phyloP scores from a whole-genome alignment of 2,113 vertebrate genomes.

The Trematomus loennbergii region DNA sequence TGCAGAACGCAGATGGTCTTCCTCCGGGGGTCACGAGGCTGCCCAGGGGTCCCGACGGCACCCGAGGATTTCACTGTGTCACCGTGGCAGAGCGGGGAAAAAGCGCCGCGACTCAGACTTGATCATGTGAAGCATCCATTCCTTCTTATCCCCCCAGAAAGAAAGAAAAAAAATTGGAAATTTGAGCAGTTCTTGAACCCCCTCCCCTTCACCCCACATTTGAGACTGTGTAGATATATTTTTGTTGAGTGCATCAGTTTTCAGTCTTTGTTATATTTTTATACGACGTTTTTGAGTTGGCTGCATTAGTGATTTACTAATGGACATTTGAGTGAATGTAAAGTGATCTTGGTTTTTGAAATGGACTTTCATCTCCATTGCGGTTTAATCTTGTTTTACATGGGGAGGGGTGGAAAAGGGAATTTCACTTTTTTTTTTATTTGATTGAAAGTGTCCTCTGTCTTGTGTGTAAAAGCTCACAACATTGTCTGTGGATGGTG shows the following conservation, averaged over 20 bases:
- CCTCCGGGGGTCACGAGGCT: slow-evolving; percentile 91
- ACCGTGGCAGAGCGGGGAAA: slow-evolving; percentile 82
- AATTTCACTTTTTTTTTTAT: slow-evolving; percentile 14
- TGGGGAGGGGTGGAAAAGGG: slow-evolving; percentile 3
- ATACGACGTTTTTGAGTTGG: slow-evolving; percentile 75
- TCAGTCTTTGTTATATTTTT: slow-evolving; percentile 80
- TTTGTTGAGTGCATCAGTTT: slow-evolving; percentile 67
- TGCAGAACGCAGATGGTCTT: slow-evolving; percentile 90
- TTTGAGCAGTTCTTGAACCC: slow-evolving; percentile 35
- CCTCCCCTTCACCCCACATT: slow-evolving; percentile 40
- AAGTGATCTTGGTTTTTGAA: slow-evolving; percentile 59
- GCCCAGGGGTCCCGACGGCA: slow-evolving; percentile 93
- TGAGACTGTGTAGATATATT: slow-evolving; percentile 71
- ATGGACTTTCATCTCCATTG: slow-evolving; percentile 51
- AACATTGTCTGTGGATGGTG: slow-evolving; percentile 65
- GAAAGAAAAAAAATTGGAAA: slow-evolving; percentile 25
- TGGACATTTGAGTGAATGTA: slow-evolving; percentile 69
- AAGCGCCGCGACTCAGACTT: slow-evolving; percentile 81
- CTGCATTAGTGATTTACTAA: slow-evolving; percentile 66
- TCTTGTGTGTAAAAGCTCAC: slow-evolving; percentile 56
- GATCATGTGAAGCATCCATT: slow-evolving; percentile 42
- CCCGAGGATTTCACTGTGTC: slow-evolving; percentile 90
- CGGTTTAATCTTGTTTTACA: slow-evolving; percentile 40
- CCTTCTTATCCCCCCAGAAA: slow-evolving; percentile 16
- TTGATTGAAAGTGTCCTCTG: slow-evolving; percentile 36